These are phyloP conservation scores for Myrmecobius fasciatus DNA, from an alignment of 2,113 vertebrate species.

Conservation along the genomic window DNA sequence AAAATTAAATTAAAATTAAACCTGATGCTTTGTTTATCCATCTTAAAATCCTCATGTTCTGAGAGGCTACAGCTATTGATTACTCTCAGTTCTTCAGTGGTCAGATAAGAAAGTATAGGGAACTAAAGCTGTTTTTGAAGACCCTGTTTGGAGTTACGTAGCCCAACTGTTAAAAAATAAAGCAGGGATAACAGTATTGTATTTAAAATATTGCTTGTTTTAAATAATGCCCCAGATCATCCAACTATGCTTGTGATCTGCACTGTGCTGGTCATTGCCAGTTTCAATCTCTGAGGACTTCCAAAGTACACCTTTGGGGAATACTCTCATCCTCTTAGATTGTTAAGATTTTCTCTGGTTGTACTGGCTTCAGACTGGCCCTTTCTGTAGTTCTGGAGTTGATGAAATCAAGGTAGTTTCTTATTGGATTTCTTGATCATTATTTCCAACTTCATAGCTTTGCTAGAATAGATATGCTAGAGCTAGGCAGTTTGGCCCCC, in stretches of 20 bases:
- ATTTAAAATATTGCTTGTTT: not conserved
- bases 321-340: not conserved
- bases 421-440: not conserved
- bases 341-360: not conserved
- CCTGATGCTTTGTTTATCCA: not conserved
- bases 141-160: not conserved
- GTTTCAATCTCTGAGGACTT: not conserved
- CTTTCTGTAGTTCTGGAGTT: not conserved
- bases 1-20: not conserved
- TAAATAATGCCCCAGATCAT: not conserved
- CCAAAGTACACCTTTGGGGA: not conserved
- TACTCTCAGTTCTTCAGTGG: not conserved
- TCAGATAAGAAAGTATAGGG: not conserved
- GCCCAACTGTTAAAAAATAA: not conserved
- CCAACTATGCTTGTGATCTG: not conserved
- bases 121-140: not conserved
- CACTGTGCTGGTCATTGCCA: not conserved
- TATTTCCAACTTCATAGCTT: not conserved
- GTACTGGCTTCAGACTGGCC: not conserved
- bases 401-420: not conserved
- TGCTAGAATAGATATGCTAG: no score
- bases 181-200: not conserved
- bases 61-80: not conserved
- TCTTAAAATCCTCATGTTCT: not conserved
- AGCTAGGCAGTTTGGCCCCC: no score